Conservation (phyloP, 1,140 invertebrate species). For the Camponotus vicinus region DNA sequence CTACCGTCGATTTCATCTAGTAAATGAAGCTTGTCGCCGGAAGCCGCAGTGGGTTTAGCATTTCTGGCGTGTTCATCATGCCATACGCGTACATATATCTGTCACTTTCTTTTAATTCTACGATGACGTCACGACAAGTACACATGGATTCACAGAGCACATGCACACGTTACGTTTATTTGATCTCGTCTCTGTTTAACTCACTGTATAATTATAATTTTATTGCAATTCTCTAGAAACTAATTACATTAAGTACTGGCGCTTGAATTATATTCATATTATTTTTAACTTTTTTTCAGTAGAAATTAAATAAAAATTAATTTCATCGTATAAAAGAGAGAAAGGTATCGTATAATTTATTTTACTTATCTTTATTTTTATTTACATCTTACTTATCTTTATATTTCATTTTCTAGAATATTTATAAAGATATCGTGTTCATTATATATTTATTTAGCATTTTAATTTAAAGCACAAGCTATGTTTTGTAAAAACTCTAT, state of each 20-base stretch:
- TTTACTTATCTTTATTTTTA: neutral
- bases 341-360: neutral
- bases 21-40: slow-evolving; percentile 60
- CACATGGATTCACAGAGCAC: neutral
- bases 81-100: neutral
- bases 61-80: slow-evolving; percentile 10
- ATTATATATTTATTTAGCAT: neutral
- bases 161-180: neutral
- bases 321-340: neutral
- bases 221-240: neutral
- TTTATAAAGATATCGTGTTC: neutral
- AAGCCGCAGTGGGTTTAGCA: slow-evolving; percentile 12
- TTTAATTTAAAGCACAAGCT: slow-evolving; percentile 9
- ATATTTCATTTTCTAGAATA: neutral
- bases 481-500: neutral
- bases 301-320: neutral
- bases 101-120: slow-evolving; percentile 5
- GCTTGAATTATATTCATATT: neutral
- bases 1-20: slow-evolving; percentile 57
- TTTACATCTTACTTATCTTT: neutral
- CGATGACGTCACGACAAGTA: neutral
- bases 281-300: neutral
- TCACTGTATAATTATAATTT: neutral
- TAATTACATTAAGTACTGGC: neutral
- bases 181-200: neutral